Evolutionary conservation across 2,113 vertebrate genomes (phyloP), one percentile per base, ranked within the genome.

Genomic region (Jacana jacana): DNA sequence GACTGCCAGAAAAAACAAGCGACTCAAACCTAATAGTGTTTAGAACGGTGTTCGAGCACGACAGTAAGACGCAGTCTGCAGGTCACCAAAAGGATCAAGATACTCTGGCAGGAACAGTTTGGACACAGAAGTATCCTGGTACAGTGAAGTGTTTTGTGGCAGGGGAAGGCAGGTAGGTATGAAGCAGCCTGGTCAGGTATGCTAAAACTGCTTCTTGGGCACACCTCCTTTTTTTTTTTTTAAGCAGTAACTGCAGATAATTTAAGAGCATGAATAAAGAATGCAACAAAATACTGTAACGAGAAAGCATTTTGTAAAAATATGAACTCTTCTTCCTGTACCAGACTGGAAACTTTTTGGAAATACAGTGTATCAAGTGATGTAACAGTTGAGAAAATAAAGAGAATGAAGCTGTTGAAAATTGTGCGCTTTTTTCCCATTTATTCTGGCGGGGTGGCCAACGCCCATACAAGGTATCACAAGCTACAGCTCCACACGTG

Each of bases 311-410:
- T 90, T 90, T 81, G 39, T 88, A 81, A 75, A 85, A 58, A 81
- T 44, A 80, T 2, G 0, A 86, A 86, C 17, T 71, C 16, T 77
- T 91, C n/a, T 79, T 33, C 83, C 60, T 72, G 80, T 88, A 88
- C n/a, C n/a, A 65, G 75, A 95, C 27, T 5, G 17, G n/a, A 88
- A 90, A 46, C 17, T 28, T 86, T 61, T 44, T 69, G 48, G 30
- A 81, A 90, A 92, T 57, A 37, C 35, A 71, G 52, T 52, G 31
- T 78, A 73, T 63, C 37, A 60, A 42, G 51, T 87, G 55, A 75
- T 81, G 46, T 37, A 64, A 75, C 14, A 37, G 27, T 81, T 64
- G 70, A 9, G 20, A 89, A 96, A 96, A 97, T 97, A 96, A 97
- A 97, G 69, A 95, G 64, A 96, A 87, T 37, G 48, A 90, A 94